Evolutionary conservation across 2,888 invertebrate species (phyloP).

Genomic region (Tipula lateralis): DNA sequence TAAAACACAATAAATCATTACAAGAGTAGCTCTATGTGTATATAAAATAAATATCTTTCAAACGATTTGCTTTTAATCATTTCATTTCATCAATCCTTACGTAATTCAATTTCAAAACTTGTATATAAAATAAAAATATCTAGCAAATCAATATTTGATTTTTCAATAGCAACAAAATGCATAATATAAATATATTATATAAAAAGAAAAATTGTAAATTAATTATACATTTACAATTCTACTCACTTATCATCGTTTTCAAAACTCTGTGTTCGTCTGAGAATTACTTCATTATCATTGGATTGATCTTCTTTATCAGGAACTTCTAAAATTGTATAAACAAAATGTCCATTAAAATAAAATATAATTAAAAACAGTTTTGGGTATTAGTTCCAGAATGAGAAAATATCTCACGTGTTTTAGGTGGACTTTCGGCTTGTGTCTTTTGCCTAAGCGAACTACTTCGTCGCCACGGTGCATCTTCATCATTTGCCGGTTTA

Average conservation of each 20-base stretch:
- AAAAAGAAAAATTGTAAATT: neutral
- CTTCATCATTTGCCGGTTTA: slow-evolving; percentile 54
- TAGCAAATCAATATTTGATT: neutral
- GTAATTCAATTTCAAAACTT: neutral
- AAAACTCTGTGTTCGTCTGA: slow-evolving; percentile 80
- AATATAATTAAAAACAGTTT: slow-evolving; percentile 29
- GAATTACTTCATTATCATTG: slow-evolving; percentile 59
- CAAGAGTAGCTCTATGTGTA: no score
- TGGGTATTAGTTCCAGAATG: neutral
- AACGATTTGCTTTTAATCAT: neutral
- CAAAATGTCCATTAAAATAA: neutral
- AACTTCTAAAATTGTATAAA: slow-evolving; percentile 49
- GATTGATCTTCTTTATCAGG: slow-evolving; percentile 53
- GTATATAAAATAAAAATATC: neutral
- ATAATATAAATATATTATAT: slow-evolving; percentile 28
- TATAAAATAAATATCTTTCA: neutral
- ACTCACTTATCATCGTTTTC: slow-evolving; percentile 86
- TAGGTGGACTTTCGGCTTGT: slow-evolving; percentile 53
- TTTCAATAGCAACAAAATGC: slow-evolving; percentile 33
- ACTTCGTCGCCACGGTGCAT: slow-evolving; percentile 64
- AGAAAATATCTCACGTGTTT: slow-evolving; percentile 48
- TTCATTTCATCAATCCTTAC: slow-evolving; percentile 19
- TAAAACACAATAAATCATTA: slow-evolving; percentile 11
- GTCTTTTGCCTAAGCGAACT: slow-evolving; percentile 54
- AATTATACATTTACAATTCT: neutral